Conservation (phyloP, 2,888 invertebrate species). For the Pandemis heparana region DNA sequence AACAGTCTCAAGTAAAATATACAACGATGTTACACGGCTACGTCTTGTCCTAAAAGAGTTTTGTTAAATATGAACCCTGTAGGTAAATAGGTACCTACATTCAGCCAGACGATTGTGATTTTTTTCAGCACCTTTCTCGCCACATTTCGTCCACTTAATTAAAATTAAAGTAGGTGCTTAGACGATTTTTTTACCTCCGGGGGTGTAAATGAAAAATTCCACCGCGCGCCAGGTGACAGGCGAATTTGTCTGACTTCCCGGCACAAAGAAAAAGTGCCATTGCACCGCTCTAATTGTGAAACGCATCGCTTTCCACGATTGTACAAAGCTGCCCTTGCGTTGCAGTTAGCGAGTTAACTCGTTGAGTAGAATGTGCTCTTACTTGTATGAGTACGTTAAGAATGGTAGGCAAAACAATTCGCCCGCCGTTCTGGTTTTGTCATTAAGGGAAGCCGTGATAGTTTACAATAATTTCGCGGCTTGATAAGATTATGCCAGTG, state of each 20-base stretch:
- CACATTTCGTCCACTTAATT: constrained; percentile 30
- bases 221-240: constrained; percentile 35
- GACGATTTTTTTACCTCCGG: constrained; percentile 33
- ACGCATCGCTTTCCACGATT: constrained; percentile 9
- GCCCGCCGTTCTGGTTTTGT: too few species aligned
- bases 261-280: constrained; percentile 8
- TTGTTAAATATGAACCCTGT: too few species aligned
- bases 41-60: too few species aligned
- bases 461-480: too few species aligned
- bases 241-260: constrained; percentile 29
- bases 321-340: background rate
- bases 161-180: constrained; percentile 20
- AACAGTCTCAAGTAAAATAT: too few species aligned
- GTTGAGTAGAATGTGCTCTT: background rate
- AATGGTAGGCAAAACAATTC: too few species aligned
- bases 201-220: constrained; percentile 41
- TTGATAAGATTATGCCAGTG: too few species aligned
- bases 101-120: background rate
- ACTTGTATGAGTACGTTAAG: background rate
- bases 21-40: too few species aligned
- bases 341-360: background rate
- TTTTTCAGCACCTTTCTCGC: background rate
- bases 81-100: too few species aligned
- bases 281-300: constrained; percentile 19
- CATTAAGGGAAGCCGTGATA: too few species aligned